Base-by-base conservation (phyloP, 2,797 vertebrate species). In the Hippopotamyrus pictus region DNA sequence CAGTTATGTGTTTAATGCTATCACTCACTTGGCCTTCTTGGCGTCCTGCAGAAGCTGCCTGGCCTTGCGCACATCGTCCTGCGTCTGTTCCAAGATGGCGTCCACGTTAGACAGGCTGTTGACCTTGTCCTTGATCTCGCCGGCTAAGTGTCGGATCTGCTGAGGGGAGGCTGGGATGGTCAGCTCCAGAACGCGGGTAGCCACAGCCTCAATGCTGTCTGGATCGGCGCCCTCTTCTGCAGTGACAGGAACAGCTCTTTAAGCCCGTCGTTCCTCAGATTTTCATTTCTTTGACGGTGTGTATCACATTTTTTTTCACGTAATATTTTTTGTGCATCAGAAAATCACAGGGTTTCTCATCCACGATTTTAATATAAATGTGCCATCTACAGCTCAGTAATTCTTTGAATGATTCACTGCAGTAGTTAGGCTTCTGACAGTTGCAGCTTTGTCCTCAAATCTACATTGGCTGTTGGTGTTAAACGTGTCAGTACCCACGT, bases 161-260 rank as follows among this genome's bases (percentile, higher is more conserved):
- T 96, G 93, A 0, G 98, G 97, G 0, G 97, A 97, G 0, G 98
- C 98, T 0, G 98, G 98, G 91, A 99, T 99, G n/a, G 98, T 98
- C 69, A 99, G 96, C 92, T 97, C 96, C 94, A 99, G 90, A 84
- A 99, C 98, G 0, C 94, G 96, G 90, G 96, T 98, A 0, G 98
- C 98, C 76, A 99, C 96, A 5, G 94, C 95, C 91, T 99, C 98
- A 44, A 99, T 99, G 92, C 97, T 99, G 93, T 98, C 97, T 0
- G 98, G 98, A 92, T 99, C 98, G 0, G 98, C 98, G 0, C 98
- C 98, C 85, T 99, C 98, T 95, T 99, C 98, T 99, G 94, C 1
- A 88, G 51, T 89, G 90, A 62, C 22, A 93, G 22, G 11, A 11
- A 86, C 83, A 3, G 22, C 11, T 84, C 3, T 41, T 57, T 12